Conservation (phyloP, 2,797 vertebrate species). For the Morus bassanus region DNA sequence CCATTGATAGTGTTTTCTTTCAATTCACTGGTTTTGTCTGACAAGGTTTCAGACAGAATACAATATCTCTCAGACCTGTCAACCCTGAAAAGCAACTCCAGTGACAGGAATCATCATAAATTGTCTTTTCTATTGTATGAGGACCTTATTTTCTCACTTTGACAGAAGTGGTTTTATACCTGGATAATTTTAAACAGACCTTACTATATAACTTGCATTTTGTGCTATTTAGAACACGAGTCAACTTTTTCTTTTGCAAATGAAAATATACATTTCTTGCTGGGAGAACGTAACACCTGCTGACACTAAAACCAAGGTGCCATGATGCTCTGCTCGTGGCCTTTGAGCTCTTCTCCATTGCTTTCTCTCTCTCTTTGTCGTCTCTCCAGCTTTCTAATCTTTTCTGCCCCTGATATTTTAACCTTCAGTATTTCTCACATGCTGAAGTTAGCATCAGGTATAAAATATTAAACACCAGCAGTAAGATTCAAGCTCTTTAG, state of each 20-base stretch:
- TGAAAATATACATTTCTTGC: background rate
- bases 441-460: background rate
- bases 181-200: background rate
- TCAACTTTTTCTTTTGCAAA: background rate
- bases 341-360: background rate
- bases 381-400: background rate
- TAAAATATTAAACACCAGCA: background rate
- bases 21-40: background rate
- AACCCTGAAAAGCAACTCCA: background rate
- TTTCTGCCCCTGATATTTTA: background rate
- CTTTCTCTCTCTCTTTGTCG: background rate
- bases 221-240: background rate
- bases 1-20: background rate
- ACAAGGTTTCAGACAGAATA: background rate
- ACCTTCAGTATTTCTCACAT: background rate
- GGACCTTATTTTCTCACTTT: background rate
- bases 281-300: background rate
- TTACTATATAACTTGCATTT: background rate
- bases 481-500: background rate
- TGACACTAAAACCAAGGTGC: background rate
- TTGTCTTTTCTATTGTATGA: background rate
- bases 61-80: background rate
- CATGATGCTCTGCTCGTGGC: background rate
- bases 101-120: background rate
- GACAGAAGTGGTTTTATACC: background rate